Conservation (phyloP, 1,140 invertebrate genomes). For the Lineus longissimus region DNA sequence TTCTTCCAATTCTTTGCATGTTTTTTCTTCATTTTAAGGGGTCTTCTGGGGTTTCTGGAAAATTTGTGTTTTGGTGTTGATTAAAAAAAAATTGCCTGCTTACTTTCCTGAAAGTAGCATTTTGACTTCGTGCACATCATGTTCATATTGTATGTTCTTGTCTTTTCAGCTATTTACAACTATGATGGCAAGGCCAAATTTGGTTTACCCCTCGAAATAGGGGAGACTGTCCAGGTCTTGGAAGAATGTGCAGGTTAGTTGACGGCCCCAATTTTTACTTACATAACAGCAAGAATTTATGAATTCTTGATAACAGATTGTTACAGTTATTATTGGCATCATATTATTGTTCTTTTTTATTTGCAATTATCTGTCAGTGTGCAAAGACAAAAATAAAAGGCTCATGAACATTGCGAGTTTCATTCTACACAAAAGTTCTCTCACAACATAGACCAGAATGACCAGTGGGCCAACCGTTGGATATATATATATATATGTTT, state of each 20-base stretch:
- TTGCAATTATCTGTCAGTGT: neutral
- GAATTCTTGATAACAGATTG: neutral
- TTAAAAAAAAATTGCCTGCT: no score
- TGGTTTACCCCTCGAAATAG: slow-evolving; percentile 79
- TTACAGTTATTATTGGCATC: neutral
- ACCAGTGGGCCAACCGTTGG: no score
- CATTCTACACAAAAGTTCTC: neutral
- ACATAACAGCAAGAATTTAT: neutral
- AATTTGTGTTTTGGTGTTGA: no score
- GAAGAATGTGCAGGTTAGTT: slow-evolving; percentile 75
- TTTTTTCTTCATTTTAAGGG: no score
- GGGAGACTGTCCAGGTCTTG: slow-evolving; percentile 83
- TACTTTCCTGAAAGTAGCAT: no score
- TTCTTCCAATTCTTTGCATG: no score
- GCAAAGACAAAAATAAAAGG: neutral
- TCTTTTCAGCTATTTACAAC: slow-evolving; percentile 80
- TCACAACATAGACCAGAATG: no score
- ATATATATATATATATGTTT: no score
- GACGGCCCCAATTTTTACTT: neutral
- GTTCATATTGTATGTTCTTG: no score
- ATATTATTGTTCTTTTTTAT: neutral
- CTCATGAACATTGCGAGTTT: neutral
- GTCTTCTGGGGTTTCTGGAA: no score
- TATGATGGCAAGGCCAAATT: slow-evolving; percentile 75
- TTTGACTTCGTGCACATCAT: no score